Evolutionary conservation across 2,797 vertebrate species (phyloP).

Genomic region (Peromyscus nudipes): DNA sequence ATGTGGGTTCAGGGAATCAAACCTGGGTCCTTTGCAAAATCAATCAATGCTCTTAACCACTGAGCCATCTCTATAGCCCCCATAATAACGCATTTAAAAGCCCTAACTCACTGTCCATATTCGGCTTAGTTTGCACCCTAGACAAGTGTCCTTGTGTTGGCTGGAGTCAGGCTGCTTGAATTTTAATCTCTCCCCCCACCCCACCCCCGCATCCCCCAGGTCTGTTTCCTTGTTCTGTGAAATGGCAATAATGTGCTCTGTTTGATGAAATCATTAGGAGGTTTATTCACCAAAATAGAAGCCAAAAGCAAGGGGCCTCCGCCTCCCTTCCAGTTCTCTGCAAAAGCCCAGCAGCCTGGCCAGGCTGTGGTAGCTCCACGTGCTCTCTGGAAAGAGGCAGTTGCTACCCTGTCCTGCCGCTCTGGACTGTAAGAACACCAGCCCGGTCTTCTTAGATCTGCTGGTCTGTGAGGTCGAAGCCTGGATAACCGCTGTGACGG

Average conservation of each 20-base stretch:
- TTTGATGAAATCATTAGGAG: neutral
- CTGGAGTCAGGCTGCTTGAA: neutral
- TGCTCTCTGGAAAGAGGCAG: neutral
- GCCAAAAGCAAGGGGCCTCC: neutral
- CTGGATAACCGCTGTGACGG: neutral
- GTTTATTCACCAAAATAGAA: neutral
- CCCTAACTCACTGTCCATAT: neutral
- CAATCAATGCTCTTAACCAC: too few relatives aligned
- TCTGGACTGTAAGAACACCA: neutral
- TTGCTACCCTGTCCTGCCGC: neutral
- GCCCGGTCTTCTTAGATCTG: neutral
- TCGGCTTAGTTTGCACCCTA: neutral
- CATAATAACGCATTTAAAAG: neutral
- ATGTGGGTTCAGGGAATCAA: neutral
- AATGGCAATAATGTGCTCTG: neutral
- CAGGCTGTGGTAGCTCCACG: neutral
- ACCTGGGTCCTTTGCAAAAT: neutral
- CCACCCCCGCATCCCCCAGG: neutral
- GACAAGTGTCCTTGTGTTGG: neutral
- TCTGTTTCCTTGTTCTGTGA: constrained; percentile 14
- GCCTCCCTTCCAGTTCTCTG: neutral
- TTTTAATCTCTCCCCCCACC: neutral
- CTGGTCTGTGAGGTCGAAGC: neutral
- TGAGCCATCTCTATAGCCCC: neutral
- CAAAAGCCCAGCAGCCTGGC: neutral